Base-by-base conservation (phyloP, 2,113 vertebrate genomes). In the Rousettus leschenaultii region DNA sequence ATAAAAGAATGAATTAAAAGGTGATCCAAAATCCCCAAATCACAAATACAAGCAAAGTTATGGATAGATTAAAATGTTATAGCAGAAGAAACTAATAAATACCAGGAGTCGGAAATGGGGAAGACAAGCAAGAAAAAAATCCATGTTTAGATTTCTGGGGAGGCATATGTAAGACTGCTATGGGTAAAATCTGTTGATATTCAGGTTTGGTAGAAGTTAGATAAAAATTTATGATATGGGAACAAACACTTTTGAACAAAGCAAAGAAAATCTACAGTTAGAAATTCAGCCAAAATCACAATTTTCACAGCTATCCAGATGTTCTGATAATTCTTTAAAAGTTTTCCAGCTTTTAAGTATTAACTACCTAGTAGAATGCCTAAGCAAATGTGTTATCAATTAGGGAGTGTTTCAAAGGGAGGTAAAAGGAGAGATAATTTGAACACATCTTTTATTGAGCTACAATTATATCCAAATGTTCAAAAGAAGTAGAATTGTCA, bases 271-370 rank as follows among this genome's bases (percentile, higher is more conserved):
- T 1, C 13, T 85, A n/a, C 5, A 55, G 13, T 71, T 80, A 89
- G 51, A 77, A 94, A 71, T 45, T 78, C 53, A 86, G n/a, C 21
- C 70, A 18, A 92, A 86, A 75, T 66, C 43, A 51, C 30, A 78
- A 9, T 63, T 90, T 87, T 84, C 71, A 40, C 7, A 94, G 26
- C 57, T 89, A 85, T 38, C 38, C 73, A 80, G 35, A 94, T 84
- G 43, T 94, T 96, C 63, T 43, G 18, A 30, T 89, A 77, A 95
- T 33, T 83, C 45, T 63, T 40, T 55, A 92, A 91, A 94, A 78
- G 35, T 79, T 66, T 21, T 87, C 26, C 7, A 57, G 53, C 28
- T 77, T 86, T 92, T 84, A 68, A 61, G 43, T 93, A 86, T 85
- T 77, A 89, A 83, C 30, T 86, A 75, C 28, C 28, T 53, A 87